Percentiles rank a stretch among this genome's conserved stretches.
Conservation (phyloP, 2,888 invertebrate species). For the Parasteatoda lunata region DNA sequence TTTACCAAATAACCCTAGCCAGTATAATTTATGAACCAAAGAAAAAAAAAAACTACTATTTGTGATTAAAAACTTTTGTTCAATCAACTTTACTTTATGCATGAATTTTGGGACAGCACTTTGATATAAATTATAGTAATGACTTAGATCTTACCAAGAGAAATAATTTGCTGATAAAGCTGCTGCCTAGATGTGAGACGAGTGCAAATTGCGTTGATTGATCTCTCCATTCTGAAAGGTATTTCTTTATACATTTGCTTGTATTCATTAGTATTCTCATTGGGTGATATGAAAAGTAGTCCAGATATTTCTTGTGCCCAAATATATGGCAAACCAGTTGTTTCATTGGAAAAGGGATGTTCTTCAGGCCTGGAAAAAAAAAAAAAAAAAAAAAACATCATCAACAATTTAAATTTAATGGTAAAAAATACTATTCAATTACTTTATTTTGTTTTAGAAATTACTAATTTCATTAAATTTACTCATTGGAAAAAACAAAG, state of each 20-base stretch:
- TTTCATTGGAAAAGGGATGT: conserved; percentile 75
- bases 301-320: conserved; percentile 95
- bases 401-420: too few relatives aligned
- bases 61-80: too few relatives aligned
- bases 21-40: too few relatives aligned
- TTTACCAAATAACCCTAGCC: too few relatives aligned
- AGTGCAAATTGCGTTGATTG: conserved; percentile 83
- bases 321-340: conserved; percentile 87
- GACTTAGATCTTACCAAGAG: conserved; percentile 72
- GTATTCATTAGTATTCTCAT: neutral
- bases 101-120: too few relatives aligned
- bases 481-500: too few relatives aligned
- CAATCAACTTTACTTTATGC: too few relatives aligned
- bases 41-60: too few relatives aligned
- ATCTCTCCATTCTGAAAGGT: conserved; percentile 83
- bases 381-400: neutral
- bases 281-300: conserved; percentile 80
- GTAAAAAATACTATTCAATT: too few relatives aligned
- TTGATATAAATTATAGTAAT: too few relatives aligned
- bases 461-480: too few relatives aligned
- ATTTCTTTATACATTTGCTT: conserved; percentile 75
- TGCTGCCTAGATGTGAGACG: conserved; percentile 84
- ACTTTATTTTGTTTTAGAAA: too few relatives aligned
- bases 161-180: conserved; percentile 85
- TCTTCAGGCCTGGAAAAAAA: conserved; percentile 71